Percentiles rank a stretch among this genome's conserved stretches.
Conservation (phyloP, 2,113 vertebrate species). For the Lipotes vexillifer region DNA sequence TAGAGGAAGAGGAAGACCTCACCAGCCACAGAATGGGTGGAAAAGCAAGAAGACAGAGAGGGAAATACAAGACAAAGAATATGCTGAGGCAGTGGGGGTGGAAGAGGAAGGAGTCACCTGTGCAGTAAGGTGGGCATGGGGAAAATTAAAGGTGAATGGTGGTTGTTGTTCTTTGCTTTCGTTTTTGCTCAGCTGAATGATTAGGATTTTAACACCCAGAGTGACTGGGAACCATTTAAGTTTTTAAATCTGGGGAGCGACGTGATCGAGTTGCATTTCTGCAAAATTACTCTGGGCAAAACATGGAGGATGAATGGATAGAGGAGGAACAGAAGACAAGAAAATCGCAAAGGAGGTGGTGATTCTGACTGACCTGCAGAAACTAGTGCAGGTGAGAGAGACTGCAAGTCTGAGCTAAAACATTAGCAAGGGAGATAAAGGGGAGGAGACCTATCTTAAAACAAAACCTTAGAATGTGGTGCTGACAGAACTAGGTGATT, state of each 20-base stretch:
- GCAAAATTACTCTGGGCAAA: neutral
- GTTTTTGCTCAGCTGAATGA: neutral
- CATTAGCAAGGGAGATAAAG: neutral
- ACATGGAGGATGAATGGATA: neutral
- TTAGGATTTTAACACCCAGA: neutral
- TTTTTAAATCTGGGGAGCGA: neutral
- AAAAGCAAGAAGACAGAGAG: neutral
- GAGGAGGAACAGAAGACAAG: neutral
- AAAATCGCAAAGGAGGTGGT: neutral
- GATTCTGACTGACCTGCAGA: neutral
- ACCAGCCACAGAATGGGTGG: neutral
- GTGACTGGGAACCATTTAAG: neutral
- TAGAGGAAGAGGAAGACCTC: neutral
- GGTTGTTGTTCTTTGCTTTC: neutral
- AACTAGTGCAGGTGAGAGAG: neutral
- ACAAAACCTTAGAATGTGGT: neutral
- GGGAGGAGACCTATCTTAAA: neutral
- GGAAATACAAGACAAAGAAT: neutral
- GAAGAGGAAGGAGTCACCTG: accelerated
- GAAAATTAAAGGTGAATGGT: neutral
- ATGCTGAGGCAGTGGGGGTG: accelerated
- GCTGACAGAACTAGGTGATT: neutral
- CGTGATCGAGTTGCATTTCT: neutral
- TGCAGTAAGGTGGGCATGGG: neutral
- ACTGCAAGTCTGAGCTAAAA: neutral